Conservation (phyloP, 2,113 vertebrate genomes). For the Phyllostomus discolor region DNA sequence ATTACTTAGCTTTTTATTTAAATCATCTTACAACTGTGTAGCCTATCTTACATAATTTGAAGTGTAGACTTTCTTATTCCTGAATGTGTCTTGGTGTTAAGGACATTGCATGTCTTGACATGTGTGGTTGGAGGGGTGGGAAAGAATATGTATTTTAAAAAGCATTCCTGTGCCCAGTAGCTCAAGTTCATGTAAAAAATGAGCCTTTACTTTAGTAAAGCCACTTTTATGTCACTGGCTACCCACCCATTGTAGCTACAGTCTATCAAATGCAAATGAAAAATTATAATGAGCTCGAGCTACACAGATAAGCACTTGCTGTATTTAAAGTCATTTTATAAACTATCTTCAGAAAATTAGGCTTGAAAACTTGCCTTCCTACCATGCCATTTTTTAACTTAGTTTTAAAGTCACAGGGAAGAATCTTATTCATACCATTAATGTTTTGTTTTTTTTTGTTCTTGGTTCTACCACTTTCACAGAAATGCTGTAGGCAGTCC, state of each 20-base stretch:
- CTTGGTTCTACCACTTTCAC: constrained; percentile 65
- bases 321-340: constrained; percentile 68
- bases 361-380: constrained; percentile 44
- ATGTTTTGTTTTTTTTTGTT: constrained; percentile 70
- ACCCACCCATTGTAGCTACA: background rate
- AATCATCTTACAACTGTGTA: constrained; percentile 42
- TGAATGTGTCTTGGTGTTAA: background rate
- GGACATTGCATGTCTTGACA: background rate
- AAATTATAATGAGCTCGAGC: constrained; percentile 58
- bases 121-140: background rate
- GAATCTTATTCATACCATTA: constrained; percentile 73
- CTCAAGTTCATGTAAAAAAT: constrained; percentile 23
- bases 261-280: constrained; percentile 51
- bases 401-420: constrained; percentile 70
- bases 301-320: constrained; percentile 47
- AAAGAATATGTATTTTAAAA: background rate
- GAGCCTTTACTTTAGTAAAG: constrained; percentile 46
- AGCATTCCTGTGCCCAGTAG: background rate
- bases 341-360: constrained; percentile 68
- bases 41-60: background rate
- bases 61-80: background rate
- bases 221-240: background rate
- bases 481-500: constrained; percentile 68
- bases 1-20: constrained; percentile 40
- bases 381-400: constrained; percentile 55